Evolutionary conservation across 2,113 vertebrate species (phyloP), one percentile per base, ranked within the genome.

Genomic region (Archocentrus centrarchus): DNA sequence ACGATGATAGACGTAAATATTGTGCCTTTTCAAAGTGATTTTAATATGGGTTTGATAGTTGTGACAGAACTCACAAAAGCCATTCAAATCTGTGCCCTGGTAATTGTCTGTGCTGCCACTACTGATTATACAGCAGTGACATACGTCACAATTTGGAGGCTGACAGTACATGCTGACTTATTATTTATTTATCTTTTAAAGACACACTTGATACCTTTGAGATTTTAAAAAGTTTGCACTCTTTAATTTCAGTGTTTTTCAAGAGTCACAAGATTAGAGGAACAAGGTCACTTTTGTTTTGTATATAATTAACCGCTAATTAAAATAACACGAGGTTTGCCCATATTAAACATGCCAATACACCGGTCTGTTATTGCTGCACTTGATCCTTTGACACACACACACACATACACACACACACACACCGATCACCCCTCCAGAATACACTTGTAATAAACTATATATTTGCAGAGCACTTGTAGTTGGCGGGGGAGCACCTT

Each of bases 51-150:
- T 66, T 47, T 82, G 66, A 84, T 47, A 79, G 63, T 66, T 84
- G 73, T 58, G 59, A 86, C 1, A 2, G 81, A 86, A 37, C 50
- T 81, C 50, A 89, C 63, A 79, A 81, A 84, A 32, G 78, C 57
- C 32, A 18, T 22, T 22, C 37, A 76, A 53, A 57, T 68, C 30
- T 77, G 27, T n/a, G 14, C 44, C 32, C 41, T n/a, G 18, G 10
- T 61, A 57, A 62, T 70, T 87, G 79, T 86, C 53, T 66, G 32
- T 14, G 18, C 75, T 77, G 81, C 79, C 81, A 79, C 60, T 50
- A 58, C 66, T 62, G 55, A 82, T 84, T 84, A 44, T 30, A 35
- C 39, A 39, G 60, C 11, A 32, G 53, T 86, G 77, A 73, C 47
- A 35, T 73, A 75, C 24, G 4, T 2, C 64, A 77, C n/a, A 77